These are phyloP conservation scores for Botrylloides violaceus DNA, from an alignment of 23 tunicate genomes.

Conservation along the genomic window DNA sequence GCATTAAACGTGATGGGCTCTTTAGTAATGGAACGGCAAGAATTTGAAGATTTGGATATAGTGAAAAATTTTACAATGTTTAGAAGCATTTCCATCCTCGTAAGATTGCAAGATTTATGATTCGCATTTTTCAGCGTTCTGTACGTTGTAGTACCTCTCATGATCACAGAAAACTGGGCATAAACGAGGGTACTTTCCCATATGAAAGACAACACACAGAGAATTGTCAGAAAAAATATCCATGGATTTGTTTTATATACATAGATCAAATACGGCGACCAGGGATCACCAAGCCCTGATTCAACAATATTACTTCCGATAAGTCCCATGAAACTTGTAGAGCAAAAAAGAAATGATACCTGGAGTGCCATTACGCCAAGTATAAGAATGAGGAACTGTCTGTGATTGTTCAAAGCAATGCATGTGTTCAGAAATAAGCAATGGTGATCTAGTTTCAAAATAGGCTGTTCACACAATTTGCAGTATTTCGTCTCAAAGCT, in stretches of 20 bases:
- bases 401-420: constrained; percentile 58
- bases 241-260: constrained; percentile 21
- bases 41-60: too few relatives aligned
- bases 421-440: constrained; percentile 74
- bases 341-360: constrained; percentile 1
- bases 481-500: constrained; percentile 47
- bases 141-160: constrained; percentile 38
- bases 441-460: constrained; percentile 70
- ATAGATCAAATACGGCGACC: neutral
- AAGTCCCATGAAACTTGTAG: neutral
- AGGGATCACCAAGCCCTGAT: constrained; percentile 1
- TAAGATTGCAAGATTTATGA: neutral
- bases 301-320: neutral
- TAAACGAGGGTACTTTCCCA: constrained; percentile 35
- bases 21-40: too few relatives aligned
- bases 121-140: constrained; percentile 4
- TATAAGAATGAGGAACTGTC: constrained; percentile 37
- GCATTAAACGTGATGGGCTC: too few relatives aligned
- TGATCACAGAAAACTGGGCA: constrained; percentile 21
- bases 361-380: constrained; percentile 55
- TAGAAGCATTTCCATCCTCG: neutral
- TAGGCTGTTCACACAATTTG: constrained; percentile 46
- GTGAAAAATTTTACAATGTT: neutral
- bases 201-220: constrained; percentile 27
- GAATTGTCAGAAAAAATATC: constrained; percentile 24